Evolutionary conservation across 2,888 invertebrate species (phyloP).

Genomic region (Melanotus villosus): DNA sequence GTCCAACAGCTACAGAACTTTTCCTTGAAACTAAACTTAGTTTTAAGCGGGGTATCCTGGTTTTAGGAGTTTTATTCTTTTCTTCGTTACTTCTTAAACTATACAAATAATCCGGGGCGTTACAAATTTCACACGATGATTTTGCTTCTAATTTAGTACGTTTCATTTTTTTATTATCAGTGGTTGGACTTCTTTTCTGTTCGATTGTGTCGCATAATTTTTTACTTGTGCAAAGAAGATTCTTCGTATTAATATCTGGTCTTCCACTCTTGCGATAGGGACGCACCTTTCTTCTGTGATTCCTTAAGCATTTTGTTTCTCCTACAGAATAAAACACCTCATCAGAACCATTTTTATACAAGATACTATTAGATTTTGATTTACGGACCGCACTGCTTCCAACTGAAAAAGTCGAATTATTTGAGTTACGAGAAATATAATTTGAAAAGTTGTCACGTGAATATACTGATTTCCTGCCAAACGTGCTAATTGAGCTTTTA

Average conservation of each 20-base stretch:
- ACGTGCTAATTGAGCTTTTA: background rate
- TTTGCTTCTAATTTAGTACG: background rate
- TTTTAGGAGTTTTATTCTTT: too few species aligned
- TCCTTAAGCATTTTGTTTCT: background rate
- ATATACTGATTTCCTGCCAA: background rate
- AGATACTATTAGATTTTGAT: background rate
- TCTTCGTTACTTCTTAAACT: too few species aligned
- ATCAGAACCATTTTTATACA: background rate
- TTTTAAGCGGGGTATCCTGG: too few species aligned
- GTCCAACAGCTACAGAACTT: too few species aligned
- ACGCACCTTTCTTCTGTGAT: background rate
- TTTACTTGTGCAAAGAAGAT: background rate
- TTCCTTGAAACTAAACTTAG: too few species aligned
- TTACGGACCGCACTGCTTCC: background rate
- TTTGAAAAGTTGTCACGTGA: background rate
- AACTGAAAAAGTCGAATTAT: background rate
- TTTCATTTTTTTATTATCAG: background rate
- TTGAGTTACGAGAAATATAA: background rate
- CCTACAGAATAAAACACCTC: background rate
- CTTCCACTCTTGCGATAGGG: background rate
- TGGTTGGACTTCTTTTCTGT: too few species aligned
- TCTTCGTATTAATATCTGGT: too few species aligned
- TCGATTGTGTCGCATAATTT: background rate
- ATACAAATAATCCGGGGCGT: too few species aligned
- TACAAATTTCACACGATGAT: constrained; percentile 1